Conservation (phyloP, 2,113 vertebrate species). For the Aphyosemion australe region DNA sequence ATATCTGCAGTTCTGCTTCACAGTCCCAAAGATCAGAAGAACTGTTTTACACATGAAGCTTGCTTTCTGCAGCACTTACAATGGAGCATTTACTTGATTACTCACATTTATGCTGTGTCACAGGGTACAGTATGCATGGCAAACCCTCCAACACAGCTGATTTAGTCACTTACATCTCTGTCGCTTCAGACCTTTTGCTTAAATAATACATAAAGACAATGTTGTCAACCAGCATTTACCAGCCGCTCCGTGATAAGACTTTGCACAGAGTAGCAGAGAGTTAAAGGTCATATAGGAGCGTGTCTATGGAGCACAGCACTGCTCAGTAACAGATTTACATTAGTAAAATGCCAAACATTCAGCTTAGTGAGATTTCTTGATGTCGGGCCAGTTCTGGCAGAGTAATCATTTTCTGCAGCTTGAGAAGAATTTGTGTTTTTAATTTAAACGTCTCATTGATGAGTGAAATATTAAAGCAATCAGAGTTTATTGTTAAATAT, state of each 20-base stretch:
- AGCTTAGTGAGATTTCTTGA: conserved; percentile 17
- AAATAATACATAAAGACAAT: conserved; percentile 36
- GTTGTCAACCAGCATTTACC: conserved; percentile 28
- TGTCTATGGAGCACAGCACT: conserved; percentile 32
- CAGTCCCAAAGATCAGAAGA: no score
- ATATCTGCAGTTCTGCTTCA: no score
- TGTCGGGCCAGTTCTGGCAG: conserved; percentile 15
- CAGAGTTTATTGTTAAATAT: no score
- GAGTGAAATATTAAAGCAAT: no score
- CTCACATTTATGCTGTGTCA: conserved; percentile 47
- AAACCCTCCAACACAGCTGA: conserved; percentile 26
- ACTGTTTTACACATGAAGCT: conserved; percentile 10
- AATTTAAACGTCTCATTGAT: no score
- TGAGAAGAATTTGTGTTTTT: no score
- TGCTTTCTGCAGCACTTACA: conserved; percentile 46
- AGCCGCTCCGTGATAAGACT: conserved; percentile 5
- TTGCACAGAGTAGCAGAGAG: conserved; percentile 10
- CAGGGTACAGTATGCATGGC: conserved; percentile 9
- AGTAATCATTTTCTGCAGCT: no score
- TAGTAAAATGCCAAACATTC: conserved; percentile 25
- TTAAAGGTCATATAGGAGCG: conserved; percentile 9
- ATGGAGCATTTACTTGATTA: conserved; percentile 47
- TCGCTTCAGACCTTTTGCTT: conserved; percentile 37
- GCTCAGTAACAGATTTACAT: conserved; percentile 9
- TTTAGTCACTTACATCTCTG: conserved; percentile 39